Percentiles rank a stretch among this genome's conserved stretches.
These are phyloP conservation scores for Eumerus sabulonum DNA, from an alignment of 2,888 invertebrate species.

Conservation along the genomic window DNA sequence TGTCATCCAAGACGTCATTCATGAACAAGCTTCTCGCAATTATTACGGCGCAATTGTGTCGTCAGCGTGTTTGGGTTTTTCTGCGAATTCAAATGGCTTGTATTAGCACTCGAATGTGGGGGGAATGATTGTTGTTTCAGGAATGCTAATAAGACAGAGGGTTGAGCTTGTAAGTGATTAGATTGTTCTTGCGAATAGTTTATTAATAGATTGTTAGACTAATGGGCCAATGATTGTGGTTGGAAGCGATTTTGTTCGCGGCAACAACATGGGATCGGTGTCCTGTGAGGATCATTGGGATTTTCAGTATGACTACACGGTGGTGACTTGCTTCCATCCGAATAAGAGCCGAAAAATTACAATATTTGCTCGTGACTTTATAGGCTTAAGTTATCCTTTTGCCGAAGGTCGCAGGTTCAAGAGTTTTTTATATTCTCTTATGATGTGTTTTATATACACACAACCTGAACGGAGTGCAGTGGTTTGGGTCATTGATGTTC, in stretches of 20 bases:
- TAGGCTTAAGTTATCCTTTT: no score
- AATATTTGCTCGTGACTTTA: no score
- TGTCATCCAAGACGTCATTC: conserved; percentile 55
- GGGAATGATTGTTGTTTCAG: conserved; percentile 30
- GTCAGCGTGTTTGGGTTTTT: conserved; percentile 20
- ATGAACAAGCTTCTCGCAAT: conserved; percentile 9
- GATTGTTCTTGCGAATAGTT: conserved; percentile 36
- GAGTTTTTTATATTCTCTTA: no score
- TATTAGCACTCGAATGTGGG: neutral
- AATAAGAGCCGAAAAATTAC: no score
- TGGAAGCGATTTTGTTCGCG: neutral
- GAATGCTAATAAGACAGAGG: conserved; percentile 25
- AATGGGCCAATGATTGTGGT: neutral
- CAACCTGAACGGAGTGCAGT: no score
- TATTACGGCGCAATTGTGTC: conserved; percentile 35
- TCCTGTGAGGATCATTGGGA: no score
- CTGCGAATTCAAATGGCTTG: neutral
- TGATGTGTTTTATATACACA: no score
- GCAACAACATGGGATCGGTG: no score
- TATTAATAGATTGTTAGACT: conserved; percentile 40
- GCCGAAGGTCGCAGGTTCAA: no score
- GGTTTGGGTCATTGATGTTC: no score
- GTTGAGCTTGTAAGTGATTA: neutral
- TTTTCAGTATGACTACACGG: no score
- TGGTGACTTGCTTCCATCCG: no score